A percentile compares a stretch with the other conserved stretches of the same genome.
These are phyloP conservation scores for Lasiurus cinereus DNA, from an alignment of 2,113 vertebrate species.

Conservation along the genomic window DNA sequence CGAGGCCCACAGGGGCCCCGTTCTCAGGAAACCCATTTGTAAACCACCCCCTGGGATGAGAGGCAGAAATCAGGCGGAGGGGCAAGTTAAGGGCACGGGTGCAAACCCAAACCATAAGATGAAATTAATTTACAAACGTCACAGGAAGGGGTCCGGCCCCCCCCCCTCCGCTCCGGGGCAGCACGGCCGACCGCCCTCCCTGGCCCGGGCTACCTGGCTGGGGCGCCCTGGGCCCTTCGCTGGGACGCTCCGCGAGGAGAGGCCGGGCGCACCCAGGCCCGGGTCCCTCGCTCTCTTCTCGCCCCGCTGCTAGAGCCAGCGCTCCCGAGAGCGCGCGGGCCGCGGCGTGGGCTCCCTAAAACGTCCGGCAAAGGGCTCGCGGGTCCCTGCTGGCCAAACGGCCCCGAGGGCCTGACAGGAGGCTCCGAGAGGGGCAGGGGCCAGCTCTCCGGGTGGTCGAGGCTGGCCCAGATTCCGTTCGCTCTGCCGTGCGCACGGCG, in stretches of 20 bases:
- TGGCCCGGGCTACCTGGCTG: conserved; percentile 13
- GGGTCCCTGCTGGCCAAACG: neutral
- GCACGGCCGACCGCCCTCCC: neutral
- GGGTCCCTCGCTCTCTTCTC: neutral
- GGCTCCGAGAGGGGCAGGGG: neutral
- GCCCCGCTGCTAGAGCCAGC: neutral
- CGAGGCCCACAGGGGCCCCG: neutral
- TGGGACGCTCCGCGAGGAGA: neutral
- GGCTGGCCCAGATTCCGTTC: neutral
- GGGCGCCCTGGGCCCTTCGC: neutral
- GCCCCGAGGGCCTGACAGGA: neutral
- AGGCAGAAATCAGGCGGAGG: conserved; percentile 64
- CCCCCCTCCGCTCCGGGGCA: neutral
- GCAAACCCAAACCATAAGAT: conserved; percentile 43
- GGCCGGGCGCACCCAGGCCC: rapidly evolving
- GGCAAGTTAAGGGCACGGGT: neutral
- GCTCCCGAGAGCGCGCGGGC: neutral
- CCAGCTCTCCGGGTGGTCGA: neutral
- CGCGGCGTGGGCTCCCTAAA: neutral
- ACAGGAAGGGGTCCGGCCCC: neutral
- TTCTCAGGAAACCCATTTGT: conserved; percentile 29
- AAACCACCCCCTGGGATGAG: neutral
- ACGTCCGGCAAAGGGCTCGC: neutral
- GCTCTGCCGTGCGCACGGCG: neutral
- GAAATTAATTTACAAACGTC: conserved; percentile 40